Percentiles rank a stretch among this genome's conserved stretches.
Conservation (phyloP, 1,140 invertebrate species). For the Aplysia californica region DNA sequence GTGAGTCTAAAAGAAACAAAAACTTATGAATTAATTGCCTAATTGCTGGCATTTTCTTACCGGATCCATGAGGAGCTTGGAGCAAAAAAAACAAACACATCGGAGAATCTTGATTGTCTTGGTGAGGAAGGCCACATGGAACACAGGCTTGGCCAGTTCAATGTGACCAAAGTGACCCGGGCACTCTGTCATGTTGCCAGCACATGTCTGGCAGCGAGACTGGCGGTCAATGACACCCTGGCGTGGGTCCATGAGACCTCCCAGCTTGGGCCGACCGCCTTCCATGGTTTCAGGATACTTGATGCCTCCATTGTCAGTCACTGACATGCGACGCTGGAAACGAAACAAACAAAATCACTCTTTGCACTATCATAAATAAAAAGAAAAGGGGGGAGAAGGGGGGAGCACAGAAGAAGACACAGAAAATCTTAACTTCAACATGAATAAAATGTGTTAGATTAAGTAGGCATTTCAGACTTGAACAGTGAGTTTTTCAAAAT, state of each 20-base stretch:
- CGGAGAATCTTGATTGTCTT: conserved; percentile 97
- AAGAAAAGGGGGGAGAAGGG: too few relatives aligned
- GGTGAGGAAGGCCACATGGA: conserved; percentile 97
- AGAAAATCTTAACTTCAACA: too few relatives aligned
- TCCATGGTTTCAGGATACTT: conserved; percentile 98
- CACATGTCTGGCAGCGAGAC: conserved; percentile 94
- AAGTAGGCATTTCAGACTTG: too few relatives aligned
- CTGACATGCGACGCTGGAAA: conserved; percentile 78
- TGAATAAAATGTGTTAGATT: too few relatives aligned
- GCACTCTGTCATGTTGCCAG: conserved; percentile 97
- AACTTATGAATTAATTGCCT: too few relatives aligned
- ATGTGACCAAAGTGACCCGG: conserved; percentile 99
- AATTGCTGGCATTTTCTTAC: too few relatives aligned
- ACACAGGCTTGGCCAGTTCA: conserved; percentile 98
- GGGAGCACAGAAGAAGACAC: too few relatives aligned
- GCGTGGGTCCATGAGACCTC: conserved; percentile 98
- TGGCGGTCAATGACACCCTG: conserved; percentile 97
- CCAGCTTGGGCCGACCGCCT: conserved; percentile 95
- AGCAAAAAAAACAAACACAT: conserved; percentile 98
- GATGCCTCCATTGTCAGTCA: conserved; percentile 93
- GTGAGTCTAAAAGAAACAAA: too few relatives aligned
- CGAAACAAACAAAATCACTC: too few relatives aligned
- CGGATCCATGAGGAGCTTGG: conserved; percentile 93
- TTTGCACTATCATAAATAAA: too few relatives aligned
- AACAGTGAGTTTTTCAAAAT: too few relatives aligned